Evolutionary conservation across 2,888 invertebrate species (phyloP), one percentile per base, ranked within the genome.

Genomic region (Coleophora deauratella): DNA sequence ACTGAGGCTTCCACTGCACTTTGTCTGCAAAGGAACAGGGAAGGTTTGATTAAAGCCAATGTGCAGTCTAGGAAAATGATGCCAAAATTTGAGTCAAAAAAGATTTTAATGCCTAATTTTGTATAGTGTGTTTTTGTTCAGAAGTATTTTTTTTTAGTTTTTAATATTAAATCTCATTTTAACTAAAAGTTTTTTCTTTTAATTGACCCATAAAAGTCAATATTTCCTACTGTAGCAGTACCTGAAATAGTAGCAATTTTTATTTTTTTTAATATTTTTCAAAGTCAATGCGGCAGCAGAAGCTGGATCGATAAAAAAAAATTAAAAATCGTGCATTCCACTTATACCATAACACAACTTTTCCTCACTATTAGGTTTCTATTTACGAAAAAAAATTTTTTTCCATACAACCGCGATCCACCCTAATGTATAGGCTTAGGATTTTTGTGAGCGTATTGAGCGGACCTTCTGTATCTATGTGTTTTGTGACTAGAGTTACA

Each of bases 41-140:
- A 13, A 27, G 43, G 37, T 12, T 33, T 32, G 14, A 43, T 40
- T 9, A 38, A 39, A 43, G 40, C 33, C 14, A 35, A 40, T 14
- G 10, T 40, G 30, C 11, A 9, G 9, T 40, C 31, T 4, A 35
- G 40, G 6, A 35, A 15, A 28, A 30, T 35, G 30, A 40, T 40
- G 40, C 40, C 40, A 7, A 40, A 40, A 35, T 40, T 40, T 33
- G 31, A 40, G 9, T 35, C 35, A 35, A 35, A 35, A 40, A 30
- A 30, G 35, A 40, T 40, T 40, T 40, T 40, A 30, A 15, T 3
- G 40, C 6, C 9, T 31, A 28, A 28, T 28, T 28, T 8, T 8
- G 28, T 28, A 28, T 9, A 6, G 4, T n/a, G 9, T n/a, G 31
- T 21, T 31, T 9, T 31, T n/a, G 31, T 31, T 2, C 2, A 6